Evolutionary conservation across 2,797 vertebrate genomes (phyloP).

Genomic region (Phataginus tetradactyla): DNA sequence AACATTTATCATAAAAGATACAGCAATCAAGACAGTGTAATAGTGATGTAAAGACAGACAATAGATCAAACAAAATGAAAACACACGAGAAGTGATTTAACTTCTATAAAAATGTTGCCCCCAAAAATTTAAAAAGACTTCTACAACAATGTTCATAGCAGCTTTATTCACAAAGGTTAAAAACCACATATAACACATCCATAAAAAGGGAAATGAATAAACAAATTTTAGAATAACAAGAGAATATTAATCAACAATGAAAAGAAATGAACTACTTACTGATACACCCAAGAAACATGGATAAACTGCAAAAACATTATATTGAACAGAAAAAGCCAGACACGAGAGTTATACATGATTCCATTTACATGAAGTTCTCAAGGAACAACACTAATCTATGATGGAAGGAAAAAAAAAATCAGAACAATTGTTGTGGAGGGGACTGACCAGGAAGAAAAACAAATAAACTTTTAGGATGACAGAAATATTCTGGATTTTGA

Average conservation of each 20-base stretch:
- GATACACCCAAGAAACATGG: background rate
- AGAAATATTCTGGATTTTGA: background rate
- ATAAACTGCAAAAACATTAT: slow-evolving; percentile 44
- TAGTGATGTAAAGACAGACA: background rate
- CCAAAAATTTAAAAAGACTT: background rate
- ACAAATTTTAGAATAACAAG: background rate
- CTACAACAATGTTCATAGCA: background rate
- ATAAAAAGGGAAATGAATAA: background rate
- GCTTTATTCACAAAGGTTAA: slow-evolving; percentile 35
- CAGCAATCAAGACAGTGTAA: background rate
- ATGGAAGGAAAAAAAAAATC: background rate
- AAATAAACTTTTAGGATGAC: background rate
- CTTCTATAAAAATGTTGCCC: background rate
- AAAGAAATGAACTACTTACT: slow-evolving; percentile 23
- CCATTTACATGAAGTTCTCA: background rate
- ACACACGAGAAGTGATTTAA: background rate
- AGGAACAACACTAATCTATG: background rate
- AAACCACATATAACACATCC: background rate
- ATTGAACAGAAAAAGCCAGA: slow-evolving; percentile 18
- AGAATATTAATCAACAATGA: slow-evolving; percentile 37
- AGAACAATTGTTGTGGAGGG: background rate
- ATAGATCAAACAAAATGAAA: slow-evolving; percentile 30
- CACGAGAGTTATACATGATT: background rate
- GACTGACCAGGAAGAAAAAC: slow-evolving; percentile 12
- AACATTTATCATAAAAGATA: slow-evolving; percentile 5